Percentiles rank a stretch among this genome's conserved stretches.
Conservation (phyloP, 2,888 invertebrate species). For the Xestobium rufovillosum region DNA sequence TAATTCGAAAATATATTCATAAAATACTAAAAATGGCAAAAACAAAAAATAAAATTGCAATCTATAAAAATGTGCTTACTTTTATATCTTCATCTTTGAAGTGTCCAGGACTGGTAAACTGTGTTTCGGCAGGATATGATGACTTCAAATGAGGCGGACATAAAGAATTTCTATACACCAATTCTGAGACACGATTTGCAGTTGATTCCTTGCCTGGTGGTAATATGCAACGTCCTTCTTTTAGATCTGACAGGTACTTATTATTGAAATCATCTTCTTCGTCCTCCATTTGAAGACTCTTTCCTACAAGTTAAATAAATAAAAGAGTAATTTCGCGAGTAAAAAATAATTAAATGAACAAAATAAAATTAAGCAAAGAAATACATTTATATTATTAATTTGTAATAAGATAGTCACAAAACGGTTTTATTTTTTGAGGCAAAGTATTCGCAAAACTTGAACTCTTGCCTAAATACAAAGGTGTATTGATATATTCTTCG, state of each 20-base stretch:
- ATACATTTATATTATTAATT: slow-evolving; percentile 11
- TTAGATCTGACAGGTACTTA: slow-evolving; percentile 63
- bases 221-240: slow-evolving; percentile 48
- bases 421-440: too few relatives aligned
- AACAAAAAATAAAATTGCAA: too few relatives aligned
- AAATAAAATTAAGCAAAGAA: slow-evolving; percentile 7
- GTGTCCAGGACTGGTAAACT: slow-evolving; percentile 50
- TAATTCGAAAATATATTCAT: too few relatives aligned
- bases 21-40: too few relatives aligned
- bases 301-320: slow-evolving; percentile 23
- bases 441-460: too few relatives aligned
- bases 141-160: slow-evolving; percentile 80
- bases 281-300: slow-evolving; percentile 65
- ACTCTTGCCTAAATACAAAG: too few relatives aligned
- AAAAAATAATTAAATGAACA: not conserved
- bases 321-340: not conserved
- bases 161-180: slow-evolving; percentile 73
- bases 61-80: too few relatives aligned
- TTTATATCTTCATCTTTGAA: slow-evolving; percentile 61
- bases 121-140: slow-evolving; percentile 75
- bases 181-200: slow-evolving; percentile 54
- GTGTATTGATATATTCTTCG: too few relatives aligned
- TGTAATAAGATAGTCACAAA: too few relatives aligned
- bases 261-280: slow-evolving; percentile 73
- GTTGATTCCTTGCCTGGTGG: slow-evolving; percentile 29